Conservation (phyloP, 1,140 invertebrate species). For the Plodia interpunctella region DNA sequence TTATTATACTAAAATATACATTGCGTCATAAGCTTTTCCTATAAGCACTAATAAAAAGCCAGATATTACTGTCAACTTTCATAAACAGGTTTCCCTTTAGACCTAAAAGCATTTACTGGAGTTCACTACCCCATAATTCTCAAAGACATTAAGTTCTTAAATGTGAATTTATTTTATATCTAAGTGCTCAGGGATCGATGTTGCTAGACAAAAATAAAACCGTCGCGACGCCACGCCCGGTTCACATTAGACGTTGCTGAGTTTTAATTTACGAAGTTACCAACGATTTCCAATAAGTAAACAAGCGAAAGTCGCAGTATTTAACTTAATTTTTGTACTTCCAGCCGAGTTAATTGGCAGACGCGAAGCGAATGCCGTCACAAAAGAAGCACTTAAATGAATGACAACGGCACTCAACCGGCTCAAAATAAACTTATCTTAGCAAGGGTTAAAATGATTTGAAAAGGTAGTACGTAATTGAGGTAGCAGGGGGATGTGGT, state of each 20-base stretch:
- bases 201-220: slow-evolving; percentile 18
- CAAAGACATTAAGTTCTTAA: slow-evolving; percentile 6
- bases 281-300: slow-evolving; percentile 65
- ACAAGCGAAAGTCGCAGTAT: slow-evolving; percentile 61
- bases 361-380: slow-evolving; percentile 62
- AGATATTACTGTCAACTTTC: no score
- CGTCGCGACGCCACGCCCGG: slow-evolving; percentile 22
- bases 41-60: no score
- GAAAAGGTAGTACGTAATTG: slow-evolving; percentile 46
- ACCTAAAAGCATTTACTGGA: neutral
- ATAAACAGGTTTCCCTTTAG: no score
- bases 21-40: no score
- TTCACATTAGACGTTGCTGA: slow-evolving; percentile 40
- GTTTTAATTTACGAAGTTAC: slow-evolving; percentile 67
- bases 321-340: slow-evolving; percentile 73
- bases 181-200: slow-evolving; percentile 22
- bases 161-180: slow-evolving; percentile 3
- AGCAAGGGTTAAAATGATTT: slow-evolving; percentile 72
- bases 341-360: slow-evolving; percentile 62
- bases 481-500: slow-evolving; percentile 51
- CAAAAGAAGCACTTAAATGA: slow-evolving; percentile 73
- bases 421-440: slow-evolving; percentile 76
- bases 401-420: slow-evolving; percentile 55
- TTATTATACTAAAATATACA: no score
- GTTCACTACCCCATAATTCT: slow-evolving; percentile 4